Base-by-base conservation (phyloP, 2,888 invertebrate species). In the Nemotelus nigrinus region DNA sequence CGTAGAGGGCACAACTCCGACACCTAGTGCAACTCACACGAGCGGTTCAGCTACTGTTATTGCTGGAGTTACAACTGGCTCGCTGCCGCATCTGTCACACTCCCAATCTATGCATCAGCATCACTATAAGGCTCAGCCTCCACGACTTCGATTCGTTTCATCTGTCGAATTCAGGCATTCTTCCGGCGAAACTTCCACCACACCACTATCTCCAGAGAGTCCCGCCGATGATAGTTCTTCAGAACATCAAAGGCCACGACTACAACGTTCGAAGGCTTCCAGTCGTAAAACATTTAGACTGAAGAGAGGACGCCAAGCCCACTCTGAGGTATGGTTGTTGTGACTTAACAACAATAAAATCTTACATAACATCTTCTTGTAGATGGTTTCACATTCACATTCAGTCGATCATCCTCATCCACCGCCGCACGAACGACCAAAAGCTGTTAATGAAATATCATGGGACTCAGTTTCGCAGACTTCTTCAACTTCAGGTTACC, bases 211-310 rank as follows among this genome's bases (percentile, higher is more conserved):
- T 63, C 94, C 94, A 41, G 91, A 89, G 81, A 92, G 92, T 85
- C 92, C 92, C 47, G 90, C 88, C 57, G 92, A 92, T 84, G 92
- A 92, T 81, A 91, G 91, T 82, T 91, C 92, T 1, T 90, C 91
- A 47, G 91, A 91, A 84, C 89, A 84, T 86, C 89, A 82, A 86
- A 89, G 86, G 88, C 90, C 84, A 50, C 89, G 96, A 3, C 89
- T 98, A 78, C 98, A 98, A 85, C 90, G 98, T 41, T 93, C 96
- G 76, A 97, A 96, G 88, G 97, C 96, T 53, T 97, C 96, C 84
- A 97, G 96, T 83, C 91, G 97, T 83, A 97, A 96, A 88, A 97
- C 97, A 0, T 98, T 98, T 88, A 92, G 96, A 80, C 90, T 96
- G 79, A 90, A 94, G 81, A 93, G 94, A 85, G 94, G 94, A 85